Conservation (phyloP, 2,113 vertebrate genomes). For the Melospiza melodia region DNA sequence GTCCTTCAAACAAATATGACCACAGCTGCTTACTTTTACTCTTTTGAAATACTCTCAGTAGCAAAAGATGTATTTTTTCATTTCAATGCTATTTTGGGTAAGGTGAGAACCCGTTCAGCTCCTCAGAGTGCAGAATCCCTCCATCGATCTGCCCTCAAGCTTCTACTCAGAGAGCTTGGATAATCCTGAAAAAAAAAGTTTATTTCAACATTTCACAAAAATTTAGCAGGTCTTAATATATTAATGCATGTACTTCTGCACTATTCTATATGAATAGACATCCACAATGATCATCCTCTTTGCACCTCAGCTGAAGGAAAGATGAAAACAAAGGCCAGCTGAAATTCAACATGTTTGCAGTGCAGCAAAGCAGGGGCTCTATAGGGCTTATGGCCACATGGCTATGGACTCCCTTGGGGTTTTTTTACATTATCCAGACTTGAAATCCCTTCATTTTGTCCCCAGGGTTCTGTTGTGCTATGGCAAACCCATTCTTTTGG, state of each 20-base stretch:
- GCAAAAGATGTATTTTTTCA: neutral
- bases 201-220: neutral
- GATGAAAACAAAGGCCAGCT: neutral
- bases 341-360: neutral
- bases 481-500: neutral
- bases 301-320: neutral
- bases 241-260: neutral
- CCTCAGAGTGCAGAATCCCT: neutral
- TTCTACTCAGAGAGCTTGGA: neutral
- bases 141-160: accelerated
- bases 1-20: neutral
- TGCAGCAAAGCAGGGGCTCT: neutral
- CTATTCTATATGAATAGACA: neutral
- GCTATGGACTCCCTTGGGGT: accelerated
- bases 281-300: neutral
- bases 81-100: neutral
- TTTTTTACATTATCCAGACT: neutral
- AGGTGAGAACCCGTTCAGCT: neutral
- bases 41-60: neutral
- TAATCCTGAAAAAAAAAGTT: neutral
- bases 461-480: neutral
- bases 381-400: neutral
- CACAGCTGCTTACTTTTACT: neutral
- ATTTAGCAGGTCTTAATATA: neutral
- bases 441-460: neutral